Conservation (phyloP, 2,888 invertebrate genomes). For the Tachina fera region DNA sequence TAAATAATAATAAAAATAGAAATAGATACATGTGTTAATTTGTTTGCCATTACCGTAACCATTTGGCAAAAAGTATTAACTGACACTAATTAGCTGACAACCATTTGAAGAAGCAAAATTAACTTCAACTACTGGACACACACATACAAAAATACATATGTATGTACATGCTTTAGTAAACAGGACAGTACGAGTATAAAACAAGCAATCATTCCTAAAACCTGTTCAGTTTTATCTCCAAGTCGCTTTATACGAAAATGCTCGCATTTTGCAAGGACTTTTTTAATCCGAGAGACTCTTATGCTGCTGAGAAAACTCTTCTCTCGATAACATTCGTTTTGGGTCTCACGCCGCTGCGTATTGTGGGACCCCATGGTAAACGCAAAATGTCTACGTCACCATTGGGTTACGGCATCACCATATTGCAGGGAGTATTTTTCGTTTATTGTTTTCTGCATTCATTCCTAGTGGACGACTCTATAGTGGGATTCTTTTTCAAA, state of each 20-base stretch:
- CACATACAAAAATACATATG: not conserved
- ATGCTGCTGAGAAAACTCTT: conserved; percentile 78
- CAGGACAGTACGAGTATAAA: conserved; percentile 41
- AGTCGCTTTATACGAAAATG: conserved; percentile 11
- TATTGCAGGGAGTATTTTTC: conserved; percentile 78
- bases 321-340: conserved; percentile 78
- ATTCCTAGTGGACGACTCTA: conserved; percentile 78
- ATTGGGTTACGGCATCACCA: conserved; percentile 78
- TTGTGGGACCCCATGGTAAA: conserved; percentile 73
- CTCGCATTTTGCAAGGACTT: conserved; percentile 74
- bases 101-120: conserved; percentile 20
- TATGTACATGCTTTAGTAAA: not conserved
- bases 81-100: conserved; percentile 46
- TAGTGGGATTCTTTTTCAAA: conserved; percentile 81
- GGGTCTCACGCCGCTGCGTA: conserved; percentile 80
- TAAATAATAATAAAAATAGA: too few species aligned
- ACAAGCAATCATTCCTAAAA: conserved; percentile 22
- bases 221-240: conserved; percentile 28
- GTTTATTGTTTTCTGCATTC: conserved; percentile 79
- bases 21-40: not conserved
- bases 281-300: conserved; percentile 79
- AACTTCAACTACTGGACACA: not conserved
- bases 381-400: conserved; percentile 75
- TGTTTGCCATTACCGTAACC: not conserved
- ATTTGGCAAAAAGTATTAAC: not conserved